A percentile compares a stretch with the other conserved stretches of the same genome.
Conservation (phyloP, 2,888 invertebrate species). For the Itoplectis maculator region DNA sequence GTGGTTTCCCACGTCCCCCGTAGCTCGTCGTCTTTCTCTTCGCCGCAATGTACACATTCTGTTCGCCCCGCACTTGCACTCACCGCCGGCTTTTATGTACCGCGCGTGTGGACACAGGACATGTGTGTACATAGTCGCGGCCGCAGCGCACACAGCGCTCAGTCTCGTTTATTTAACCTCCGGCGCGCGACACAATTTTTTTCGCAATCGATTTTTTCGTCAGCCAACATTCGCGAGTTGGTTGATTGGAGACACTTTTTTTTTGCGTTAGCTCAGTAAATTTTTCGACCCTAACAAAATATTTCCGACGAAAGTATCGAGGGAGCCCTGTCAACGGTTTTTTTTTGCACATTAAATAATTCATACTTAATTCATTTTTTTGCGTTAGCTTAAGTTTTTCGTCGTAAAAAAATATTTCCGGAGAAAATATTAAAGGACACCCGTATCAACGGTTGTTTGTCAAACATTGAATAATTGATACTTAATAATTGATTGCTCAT, state of each 20-base stretch:
- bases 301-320: no score
- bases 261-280: no score
- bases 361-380: no score
- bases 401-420: no score
- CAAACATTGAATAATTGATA: not conserved
- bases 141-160: conserved; percentile 12
- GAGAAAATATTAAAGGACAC: no score
- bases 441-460: not conserved
- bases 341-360: no score
- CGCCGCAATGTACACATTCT: conserved; percentile 26
- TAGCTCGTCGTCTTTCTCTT: not conserved
- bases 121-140: conserved; percentile 32
- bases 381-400: no score
- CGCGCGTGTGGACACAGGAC: conserved; percentile 14
- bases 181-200: not conserved
- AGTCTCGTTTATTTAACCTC: conserved; percentile 24
- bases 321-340: no score
- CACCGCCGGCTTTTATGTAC: conserved; percentile 22
- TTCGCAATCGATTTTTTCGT: conserved; percentile 2
- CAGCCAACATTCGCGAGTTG: not conserved
- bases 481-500: not conserved
- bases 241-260: not conserved
- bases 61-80: conserved; percentile 21
- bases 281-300: not conserved
- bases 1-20: conserved; percentile 7